Evolutionary conservation across 2,113 vertebrate genomes (phyloP), one percentile per base, ranked within the genome.

Genomic region (Myodes glareolus): DNA sequence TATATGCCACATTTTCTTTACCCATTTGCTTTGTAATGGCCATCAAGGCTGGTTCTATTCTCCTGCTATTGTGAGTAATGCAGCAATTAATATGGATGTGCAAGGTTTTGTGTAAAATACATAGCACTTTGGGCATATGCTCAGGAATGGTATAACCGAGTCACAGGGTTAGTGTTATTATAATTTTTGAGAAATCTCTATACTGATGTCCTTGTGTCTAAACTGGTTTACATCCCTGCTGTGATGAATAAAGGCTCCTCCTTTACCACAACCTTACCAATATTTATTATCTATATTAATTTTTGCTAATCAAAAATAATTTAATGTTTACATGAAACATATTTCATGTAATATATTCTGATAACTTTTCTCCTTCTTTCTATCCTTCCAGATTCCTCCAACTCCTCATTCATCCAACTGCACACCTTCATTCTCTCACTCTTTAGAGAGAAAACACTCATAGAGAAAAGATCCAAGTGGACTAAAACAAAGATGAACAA

Each of bases 91-190:
- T 3, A 29, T 1, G 7, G 29, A 1, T 50, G 77, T 80, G 50
- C 31, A 36, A 13, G 9, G 11, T 36, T 21, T 17, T 80, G 77
- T 80, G 47, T 50, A 10, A 52, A 80, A 14, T 52, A 36, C 2
- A 36, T 78, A 11, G 50, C 50, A 36, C 14, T 7, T 19, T 78
- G 27, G 47, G 31, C 2, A 21, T 78, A 33, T 21, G 31, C 31
- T 21, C 77, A 55, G 50, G 77, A 21, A 36, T n/a, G 50, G 9
- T n/a, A 19, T 55, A 55, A 13, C 50, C 0, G 1, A 55, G 50
- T 55, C 9, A 2, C 0, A n/a, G 0, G 0, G 50, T 4, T 11
- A 4, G 13, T 55, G 33, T 81, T 23, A 21, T 6, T 81, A 23
- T 55, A 55, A n/a, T 36, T 81, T 81, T 81, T 55, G 19, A 55